Evolutionary conservation across 2,888 invertebrate species (phyloP), one percentile per base, ranked within the genome.

Genomic region (Hydrotaea cyrtoneurina): DNA sequence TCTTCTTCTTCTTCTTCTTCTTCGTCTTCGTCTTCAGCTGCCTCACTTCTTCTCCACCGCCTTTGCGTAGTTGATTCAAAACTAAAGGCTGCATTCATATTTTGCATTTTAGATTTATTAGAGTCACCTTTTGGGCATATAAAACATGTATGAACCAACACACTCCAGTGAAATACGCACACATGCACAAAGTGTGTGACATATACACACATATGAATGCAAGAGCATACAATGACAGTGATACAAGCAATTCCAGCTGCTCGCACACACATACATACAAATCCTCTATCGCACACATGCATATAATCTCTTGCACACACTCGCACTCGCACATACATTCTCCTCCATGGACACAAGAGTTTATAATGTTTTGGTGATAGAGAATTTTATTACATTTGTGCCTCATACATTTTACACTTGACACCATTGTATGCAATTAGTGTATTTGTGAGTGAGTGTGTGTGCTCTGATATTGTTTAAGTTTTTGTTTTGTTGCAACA

Each of bases 371-470:
- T 31, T n/a, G 31, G 15, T 31, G 62, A 31, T 62, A n/a, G 13
- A 31, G 62, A 62, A 69, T 69, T 69, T 69, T 69, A 69, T 69
- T 69, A 69, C 69, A 46, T 11, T 46, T 62, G 76, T 76, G 50
- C 78, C 55, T 78, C 76, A 73, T 73, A 79, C 76, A 85, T 79
- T 82, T 74, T 85, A 69, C 79, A 85, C 84, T 85, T 82, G 84
- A 82, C 82, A 82, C 82, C 81, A 79, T 77, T 82, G 69, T 69
- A 76, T 79, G 31, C 73, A 84, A 80, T 80, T 80, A 78, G 55
- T 80, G 19, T 46, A 59, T 11, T 11, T 69, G 17, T 80, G 26
- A 19, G n/a, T 46, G 15, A 13, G 21, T 26, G 46, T 76, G 39
- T 76, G 36, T 39, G 62, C 13, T 31, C 31, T 19, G 26, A n/a